Percentiles rank a stretch among this genome's conserved stretches.
phyloP scores from a whole-genome alignment of 2,888 invertebrate species.

The Drosophila sordidula region DNA sequence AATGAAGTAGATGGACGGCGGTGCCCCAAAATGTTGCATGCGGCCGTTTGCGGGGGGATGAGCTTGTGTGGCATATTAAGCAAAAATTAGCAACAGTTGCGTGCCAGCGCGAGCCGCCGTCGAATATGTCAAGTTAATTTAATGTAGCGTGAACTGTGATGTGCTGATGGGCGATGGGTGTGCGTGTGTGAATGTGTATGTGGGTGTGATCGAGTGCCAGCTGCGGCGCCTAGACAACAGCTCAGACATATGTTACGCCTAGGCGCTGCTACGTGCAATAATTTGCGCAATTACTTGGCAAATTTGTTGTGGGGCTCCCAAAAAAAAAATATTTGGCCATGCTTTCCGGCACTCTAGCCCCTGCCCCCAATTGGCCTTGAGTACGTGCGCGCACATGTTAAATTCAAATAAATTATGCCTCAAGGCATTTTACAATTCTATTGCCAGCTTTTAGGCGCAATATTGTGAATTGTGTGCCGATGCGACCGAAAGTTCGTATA shows the following conservation, averaged over 20 bases:
- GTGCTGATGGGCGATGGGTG: constrained; percentile 14
- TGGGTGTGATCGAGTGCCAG: constrained; percentile 37
- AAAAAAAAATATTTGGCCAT: constrained; percentile 25
- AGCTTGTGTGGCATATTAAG: constrained; percentile 58
- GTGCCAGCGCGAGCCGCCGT: constrained; percentile 43
- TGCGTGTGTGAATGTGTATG: constrained; percentile 5
- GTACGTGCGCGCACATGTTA: constrained; percentile 57
- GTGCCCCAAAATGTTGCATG: constrained; percentile 32
- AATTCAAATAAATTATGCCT: constrained; percentile 77
- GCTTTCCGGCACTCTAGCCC: constrained; percentile 12
- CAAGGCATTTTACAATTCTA: constrained; percentile 72
- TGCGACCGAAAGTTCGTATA: constrained; percentile 25
- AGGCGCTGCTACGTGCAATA: constrained; percentile 74
- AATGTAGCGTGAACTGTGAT: constrained; percentile 73
- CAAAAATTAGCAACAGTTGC: constrained; percentile 82
- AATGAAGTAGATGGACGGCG: constrained; percentile 61
- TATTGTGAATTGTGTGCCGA: constrained; percentile 46
- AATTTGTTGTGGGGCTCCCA: constrained; percentile 45
- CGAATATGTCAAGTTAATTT: constrained; percentile 77
- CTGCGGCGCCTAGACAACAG: constrained; percentile 62
- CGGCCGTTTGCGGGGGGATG: constrained; percentile 5
- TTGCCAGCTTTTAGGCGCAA: constrained; percentile 66
- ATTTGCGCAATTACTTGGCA: constrained; percentile 77
- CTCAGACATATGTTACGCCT: constrained; percentile 64
- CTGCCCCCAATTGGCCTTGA: constrained; percentile 14